Evolutionary conservation across 2,888 invertebrate species (phyloP).

Genomic region (Spialia ferax): DNA sequence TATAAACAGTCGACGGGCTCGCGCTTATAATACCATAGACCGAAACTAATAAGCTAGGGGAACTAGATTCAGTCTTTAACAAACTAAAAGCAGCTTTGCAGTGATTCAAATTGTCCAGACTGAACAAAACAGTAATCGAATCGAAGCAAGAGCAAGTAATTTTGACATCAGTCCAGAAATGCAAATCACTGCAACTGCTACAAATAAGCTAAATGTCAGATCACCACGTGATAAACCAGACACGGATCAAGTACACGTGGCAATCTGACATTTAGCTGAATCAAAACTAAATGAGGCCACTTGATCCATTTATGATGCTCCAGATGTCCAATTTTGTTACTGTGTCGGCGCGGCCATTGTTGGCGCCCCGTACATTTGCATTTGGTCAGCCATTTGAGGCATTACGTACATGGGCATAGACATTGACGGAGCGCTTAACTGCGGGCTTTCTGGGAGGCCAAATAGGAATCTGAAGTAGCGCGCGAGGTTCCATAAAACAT

Average conservation of each 20-base stretch:
- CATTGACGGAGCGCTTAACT: constrained; percentile 75
- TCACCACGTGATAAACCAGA: constrained; percentile 64
- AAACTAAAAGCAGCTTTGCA: constrained; percentile 51
- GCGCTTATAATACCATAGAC: constrained; percentile 66
- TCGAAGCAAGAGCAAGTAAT: constrained; percentile 51
- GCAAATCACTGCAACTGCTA: constrained; percentile 71
- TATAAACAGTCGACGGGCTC: constrained; percentile 82
- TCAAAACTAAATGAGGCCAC: constrained; percentile 65
- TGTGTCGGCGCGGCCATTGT: constrained; percentile 66
- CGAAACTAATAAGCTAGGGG: constrained; percentile 57
- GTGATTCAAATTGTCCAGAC: constrained; percentile 68
- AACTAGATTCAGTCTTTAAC: constrained; percentile 72
- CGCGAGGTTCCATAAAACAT: constrained; percentile 85
- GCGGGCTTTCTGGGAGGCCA: constrained; percentile 73
- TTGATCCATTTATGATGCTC: constrained; percentile 69
- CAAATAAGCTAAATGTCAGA: constrained; percentile 79
- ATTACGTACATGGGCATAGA: constrained; percentile 80
- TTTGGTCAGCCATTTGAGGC: constrained; percentile 69
- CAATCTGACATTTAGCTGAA: constrained; percentile 81
- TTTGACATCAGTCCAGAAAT: constrained; percentile 61
- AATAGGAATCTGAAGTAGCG: constrained; percentile 82
- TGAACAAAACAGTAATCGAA: constrained; percentile 41
- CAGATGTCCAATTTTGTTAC: constrained; percentile 79
- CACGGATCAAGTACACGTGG: constrained; percentile 77
- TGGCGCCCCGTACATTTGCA: constrained; percentile 52